Evolutionary conservation across 2,888 invertebrate species (phyloP).

Genomic region (Pachydiplax longipennis): DNA sequence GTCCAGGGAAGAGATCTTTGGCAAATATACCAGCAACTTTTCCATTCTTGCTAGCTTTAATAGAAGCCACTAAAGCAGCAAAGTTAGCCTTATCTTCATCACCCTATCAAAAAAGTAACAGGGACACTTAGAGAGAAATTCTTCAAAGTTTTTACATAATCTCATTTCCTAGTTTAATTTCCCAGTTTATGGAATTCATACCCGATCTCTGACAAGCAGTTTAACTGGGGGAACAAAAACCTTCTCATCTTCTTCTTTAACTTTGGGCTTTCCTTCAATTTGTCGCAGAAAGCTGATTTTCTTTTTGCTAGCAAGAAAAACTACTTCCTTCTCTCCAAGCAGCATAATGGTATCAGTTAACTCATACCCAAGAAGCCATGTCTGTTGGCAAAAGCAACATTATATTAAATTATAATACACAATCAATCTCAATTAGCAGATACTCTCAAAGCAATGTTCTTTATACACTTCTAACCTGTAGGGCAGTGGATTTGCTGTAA

Average conservation of each 20-base stretch:
- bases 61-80: constrained; percentile 74
- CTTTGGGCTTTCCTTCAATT: constrained; percentile 79
- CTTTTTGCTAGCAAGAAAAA: constrained; percentile 95
- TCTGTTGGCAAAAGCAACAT: constrained; percentile 62
- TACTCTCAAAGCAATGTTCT: not conserved
- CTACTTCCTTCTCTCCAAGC: constrained; percentile 82
- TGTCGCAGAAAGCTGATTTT: constrained; percentile 96
- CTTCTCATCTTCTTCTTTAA: constrained; percentile 69
- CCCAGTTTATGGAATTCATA: constrained; percentile 60
- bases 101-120: constrained; percentile 61
- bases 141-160: not conserved
- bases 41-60: constrained; percentile 88
- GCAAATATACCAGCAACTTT: constrained; percentile 87
- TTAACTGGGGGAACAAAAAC: constrained; percentile 77
- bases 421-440: no score
- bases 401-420: not conserved
- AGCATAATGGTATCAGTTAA: constrained; percentile 95
- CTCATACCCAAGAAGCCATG: constrained; percentile 97
- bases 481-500: constrained; percentile 94
- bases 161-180: not conserved
- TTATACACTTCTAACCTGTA: constrained; percentile 74
- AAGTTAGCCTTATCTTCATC: constrained; percentile 91
- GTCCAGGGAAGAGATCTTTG: constrained; percentile 93
- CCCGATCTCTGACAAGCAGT: constrained; percentile 88
- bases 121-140: not conserved